phyloP scores from a whole-genome alignment of 2,797 vertebrate genomes.

The Manis javanica region DNA sequence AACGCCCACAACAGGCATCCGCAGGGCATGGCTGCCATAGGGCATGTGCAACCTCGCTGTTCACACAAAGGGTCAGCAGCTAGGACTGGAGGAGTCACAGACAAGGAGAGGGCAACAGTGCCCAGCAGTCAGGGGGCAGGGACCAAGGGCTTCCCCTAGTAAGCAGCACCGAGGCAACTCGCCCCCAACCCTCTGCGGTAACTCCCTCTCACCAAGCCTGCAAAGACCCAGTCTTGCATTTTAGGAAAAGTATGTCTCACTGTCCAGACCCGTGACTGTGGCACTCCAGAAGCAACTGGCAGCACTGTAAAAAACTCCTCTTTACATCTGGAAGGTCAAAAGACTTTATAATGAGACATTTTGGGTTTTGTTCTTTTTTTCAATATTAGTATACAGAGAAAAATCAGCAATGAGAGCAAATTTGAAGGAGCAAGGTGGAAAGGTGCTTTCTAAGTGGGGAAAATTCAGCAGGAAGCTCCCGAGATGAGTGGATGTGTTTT shows the following conservation, averaged over 20 bases:
- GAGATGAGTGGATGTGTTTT: not conserved
- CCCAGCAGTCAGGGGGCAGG: not conserved
- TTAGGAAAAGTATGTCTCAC: not conserved
- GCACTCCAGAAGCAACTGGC: not conserved
- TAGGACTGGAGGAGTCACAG: not conserved
- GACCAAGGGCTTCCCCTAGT: not conserved
- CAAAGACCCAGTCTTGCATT: not conserved
- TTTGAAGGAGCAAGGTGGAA: not conserved
- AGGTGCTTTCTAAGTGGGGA: not conserved
- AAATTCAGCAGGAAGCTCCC: not conserved
- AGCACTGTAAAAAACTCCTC: not conserved
- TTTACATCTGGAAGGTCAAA: not conserved
- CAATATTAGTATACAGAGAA: not conserved
- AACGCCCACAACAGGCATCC: not conserved
- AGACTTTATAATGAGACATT: not conserved
- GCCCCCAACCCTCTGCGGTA: accelerated
- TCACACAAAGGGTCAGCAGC: accelerated
- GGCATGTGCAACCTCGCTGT: not conserved
- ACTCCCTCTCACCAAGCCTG: not conserved
- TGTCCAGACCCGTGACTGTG: accelerated
- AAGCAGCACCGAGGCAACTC: not conserved
- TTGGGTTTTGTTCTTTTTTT: not conserved
- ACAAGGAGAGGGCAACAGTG: accelerated
- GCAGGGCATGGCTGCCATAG: not conserved
- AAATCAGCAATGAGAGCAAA: not conserved